Conservation (phyloP, 2,888 invertebrate genomes). For the Fissipunctia ypsillon region DNA sequence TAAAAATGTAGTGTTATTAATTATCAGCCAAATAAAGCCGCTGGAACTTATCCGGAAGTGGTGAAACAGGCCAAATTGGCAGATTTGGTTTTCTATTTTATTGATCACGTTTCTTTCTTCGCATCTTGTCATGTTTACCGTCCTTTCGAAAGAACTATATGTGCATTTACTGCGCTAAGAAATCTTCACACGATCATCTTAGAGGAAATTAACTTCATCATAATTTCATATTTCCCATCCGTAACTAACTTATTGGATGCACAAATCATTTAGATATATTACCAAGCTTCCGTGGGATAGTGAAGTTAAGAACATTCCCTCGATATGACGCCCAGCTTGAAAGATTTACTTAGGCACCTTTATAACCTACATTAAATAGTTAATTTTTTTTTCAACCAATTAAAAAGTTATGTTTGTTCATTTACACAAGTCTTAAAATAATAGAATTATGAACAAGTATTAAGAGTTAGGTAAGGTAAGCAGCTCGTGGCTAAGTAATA, state of each 20-base stretch:
- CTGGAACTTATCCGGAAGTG: not conserved
- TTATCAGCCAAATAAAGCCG: not conserved
- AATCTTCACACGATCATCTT: constrained; percentile 14
- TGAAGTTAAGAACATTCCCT: not conserved
- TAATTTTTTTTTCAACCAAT: not conserved
- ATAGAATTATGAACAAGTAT: not conserved
- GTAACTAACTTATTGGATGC: constrained; percentile 18
- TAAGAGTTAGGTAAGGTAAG: no score
- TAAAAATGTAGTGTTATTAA: no score
- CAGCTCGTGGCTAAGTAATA: no score
- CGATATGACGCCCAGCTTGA: not conserved
- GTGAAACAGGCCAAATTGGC: not conserved
- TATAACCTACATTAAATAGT: not conserved
- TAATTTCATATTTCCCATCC: constrained; percentile 35
- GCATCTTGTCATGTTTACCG: not conserved
- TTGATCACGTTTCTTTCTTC: not conserved
- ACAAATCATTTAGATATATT: constrained; percentile 16
- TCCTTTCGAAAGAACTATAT: not conserved
- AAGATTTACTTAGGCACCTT: constrained; percentile 1
- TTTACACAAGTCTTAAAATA: not conserved
- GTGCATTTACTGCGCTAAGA: not conserved
- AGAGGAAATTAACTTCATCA: constrained; percentile 31
- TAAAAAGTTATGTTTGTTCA: not conserved
- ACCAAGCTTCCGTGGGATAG: constrained; percentile 53
- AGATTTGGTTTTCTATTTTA: constrained; percentile 10